Conservation (phyloP, 2,888 invertebrate species). For the Drosophila subsilvestris region DNA sequence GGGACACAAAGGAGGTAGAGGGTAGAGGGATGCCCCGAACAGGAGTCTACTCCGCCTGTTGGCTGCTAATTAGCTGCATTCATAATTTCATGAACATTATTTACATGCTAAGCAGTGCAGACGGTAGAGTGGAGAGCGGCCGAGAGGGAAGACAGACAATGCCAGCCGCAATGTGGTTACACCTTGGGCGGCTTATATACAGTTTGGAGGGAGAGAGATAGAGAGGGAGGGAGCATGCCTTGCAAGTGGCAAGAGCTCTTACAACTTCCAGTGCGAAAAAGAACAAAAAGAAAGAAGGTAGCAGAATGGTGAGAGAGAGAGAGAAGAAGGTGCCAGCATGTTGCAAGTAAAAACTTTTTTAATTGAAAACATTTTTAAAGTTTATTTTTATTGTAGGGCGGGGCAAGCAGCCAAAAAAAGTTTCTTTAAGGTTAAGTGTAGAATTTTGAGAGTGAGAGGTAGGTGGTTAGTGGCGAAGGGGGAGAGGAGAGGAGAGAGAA, state of each 20-base stretch:
- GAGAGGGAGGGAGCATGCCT: slow-evolving; percentile 52
- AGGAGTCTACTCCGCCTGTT: slow-evolving; percentile 29
- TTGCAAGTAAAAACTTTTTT: slow-evolving; percentile 77
- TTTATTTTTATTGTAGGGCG: slow-evolving; percentile 63
- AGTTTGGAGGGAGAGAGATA: slow-evolving; percentile 56
- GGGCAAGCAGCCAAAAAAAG: slow-evolving; percentile 8
- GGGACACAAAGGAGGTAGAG: not conserved
- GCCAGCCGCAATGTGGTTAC: slow-evolving; percentile 42
- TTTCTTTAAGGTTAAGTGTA: slow-evolving; percentile 26
- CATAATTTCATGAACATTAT: slow-evolving; percentile 78
- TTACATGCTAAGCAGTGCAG: slow-evolving; percentile 72
- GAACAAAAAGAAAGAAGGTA: slow-evolving; percentile 28
- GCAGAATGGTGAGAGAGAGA: not conserved
- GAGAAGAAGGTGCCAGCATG: slow-evolving; percentile 27
- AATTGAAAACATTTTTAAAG: slow-evolving; percentile 79
- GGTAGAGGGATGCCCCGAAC: slow-evolving; percentile 3
- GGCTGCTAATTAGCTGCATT: slow-evolving; percentile 78
- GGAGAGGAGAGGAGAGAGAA: not conserved
- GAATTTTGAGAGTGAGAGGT: not conserved
- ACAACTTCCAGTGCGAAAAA: slow-evolving; percentile 55
- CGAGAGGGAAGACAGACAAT: slow-evolving; percentile 24
- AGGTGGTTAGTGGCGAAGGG: not conserved
- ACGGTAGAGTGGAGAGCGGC: slow-evolving; percentile 14
- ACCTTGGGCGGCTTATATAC: slow-evolving; percentile 59
- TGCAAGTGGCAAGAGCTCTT: slow-evolving; percentile 65